These are phyloP conservation scores for Orcinus orca DNA, from an alignment of 2,113 vertebrate genomes.

Conservation along the genomic window DNA sequence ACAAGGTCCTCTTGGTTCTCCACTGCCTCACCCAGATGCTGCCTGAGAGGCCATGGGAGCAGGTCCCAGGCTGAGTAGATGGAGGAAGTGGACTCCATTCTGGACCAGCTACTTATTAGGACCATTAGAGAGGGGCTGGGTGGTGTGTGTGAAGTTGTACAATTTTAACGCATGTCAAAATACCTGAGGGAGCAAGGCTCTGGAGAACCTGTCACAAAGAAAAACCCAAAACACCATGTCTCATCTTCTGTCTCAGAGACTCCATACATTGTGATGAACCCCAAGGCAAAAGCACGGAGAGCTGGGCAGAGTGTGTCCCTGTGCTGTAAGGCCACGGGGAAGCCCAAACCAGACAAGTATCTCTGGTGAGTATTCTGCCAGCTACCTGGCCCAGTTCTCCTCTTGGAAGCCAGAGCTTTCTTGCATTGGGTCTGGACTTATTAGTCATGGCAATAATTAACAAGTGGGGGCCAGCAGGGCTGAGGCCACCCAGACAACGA, in stretches of 20 bases:
- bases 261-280: conserved; percentile 90
- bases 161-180: neutral
- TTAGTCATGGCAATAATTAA: neutral
- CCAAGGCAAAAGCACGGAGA: conserved; percentile 88
- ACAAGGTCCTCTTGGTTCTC: neutral
- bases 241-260: conserved; percentile 84
- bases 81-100: neutral
- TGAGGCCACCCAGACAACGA: neutral
- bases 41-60: neutral
- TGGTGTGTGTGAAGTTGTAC: neutral
- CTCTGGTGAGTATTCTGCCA: conserved; percentile 87
- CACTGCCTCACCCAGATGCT: neutral
- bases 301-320: conserved; percentile 90
- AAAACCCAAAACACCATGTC: neutral
- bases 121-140: neutral
- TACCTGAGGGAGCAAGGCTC: neutral
- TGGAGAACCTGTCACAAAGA: neutral
- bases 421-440: neutral
- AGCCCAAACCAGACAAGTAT: conserved; percentile 88
- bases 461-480: neutral
- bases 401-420: neutral
- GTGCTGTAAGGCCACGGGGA: conserved; percentile 92
- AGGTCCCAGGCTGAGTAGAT: neutral
- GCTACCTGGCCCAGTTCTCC: neutral
- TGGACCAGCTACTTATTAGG: neutral